Evolutionary conservation across 2,113 vertebrate genomes (phyloP), one percentile per base, ranked within the genome.

Genomic region (Oncorhynchus kisutch): DNA sequence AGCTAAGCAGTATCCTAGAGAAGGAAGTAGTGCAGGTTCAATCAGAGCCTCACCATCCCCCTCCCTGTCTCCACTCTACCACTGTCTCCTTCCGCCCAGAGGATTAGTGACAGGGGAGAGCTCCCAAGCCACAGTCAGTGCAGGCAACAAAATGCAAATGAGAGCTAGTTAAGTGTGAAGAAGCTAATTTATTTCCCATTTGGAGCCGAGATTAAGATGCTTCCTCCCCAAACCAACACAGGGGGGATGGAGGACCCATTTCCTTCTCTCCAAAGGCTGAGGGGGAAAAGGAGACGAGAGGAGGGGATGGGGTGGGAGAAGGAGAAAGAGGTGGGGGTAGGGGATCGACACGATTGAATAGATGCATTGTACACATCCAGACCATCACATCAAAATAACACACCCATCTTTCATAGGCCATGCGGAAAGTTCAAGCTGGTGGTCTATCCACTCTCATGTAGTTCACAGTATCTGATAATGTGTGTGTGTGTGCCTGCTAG

Each of bases 111-210:
- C 87, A 82, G 77, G 88, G 90, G 91, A 90, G 77, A 83, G 81
- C 88, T 87, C 84, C 82, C 68, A 84, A 81, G 88, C 86, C 81
- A 87, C 88, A 83, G 86, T 79, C 81, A 89, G 85, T 85, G 85
- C 87, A 91, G 82, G 88, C 84, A 91, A 54, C 51, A 31, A 34
- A 94, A 94, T 94, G 92, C 91, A 93, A 93, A 95, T 91, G 82
- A 90, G 93, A 92, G 92, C 93, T 95, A 94, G 92, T 95, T 94
- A 94, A 94, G 93, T 94, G 93, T 95, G 94, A 95, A 95, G 93
- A 94, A 92, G 91, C 93, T 94, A 90, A 95, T 95, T 95, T 94
- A 95, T 94, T 94, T 95, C 92, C 93, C 93, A 94, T 94, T 95
- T 94, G 82, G 91, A 89, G 90, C 91, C 86, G 86, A 92, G 93